phyloP scores from a whole-genome alignment of 1,140 invertebrate species.

The Drosophila ohnishii region DNA sequence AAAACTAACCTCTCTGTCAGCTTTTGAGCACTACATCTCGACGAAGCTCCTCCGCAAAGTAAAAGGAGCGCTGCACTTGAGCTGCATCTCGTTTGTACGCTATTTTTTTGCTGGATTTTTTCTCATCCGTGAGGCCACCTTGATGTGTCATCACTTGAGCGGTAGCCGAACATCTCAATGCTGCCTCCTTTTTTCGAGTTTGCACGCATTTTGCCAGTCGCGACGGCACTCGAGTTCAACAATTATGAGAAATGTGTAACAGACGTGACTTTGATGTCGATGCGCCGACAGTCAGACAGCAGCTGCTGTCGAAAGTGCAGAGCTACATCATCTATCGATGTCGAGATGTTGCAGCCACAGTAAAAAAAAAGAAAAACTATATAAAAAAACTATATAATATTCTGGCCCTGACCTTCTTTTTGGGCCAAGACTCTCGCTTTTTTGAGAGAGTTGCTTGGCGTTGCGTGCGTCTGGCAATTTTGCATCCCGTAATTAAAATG shows the following conservation, averaged over 20 bases:
- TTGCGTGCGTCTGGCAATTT: conserved; percentile 57
- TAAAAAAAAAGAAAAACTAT: conserved; percentile 21
- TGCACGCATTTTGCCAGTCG: conserved; percentile 43
- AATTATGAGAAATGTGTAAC: conserved; percentile 63
- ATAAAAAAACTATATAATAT: conserved; percentile 22
- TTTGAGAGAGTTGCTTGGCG: conserved; percentile 35
- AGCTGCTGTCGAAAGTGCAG: conserved; percentile 54
- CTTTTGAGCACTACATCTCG: conserved; percentile 30
- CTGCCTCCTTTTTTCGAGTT: conserved; percentile 16
- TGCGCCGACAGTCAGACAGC: conserved; percentile 55
- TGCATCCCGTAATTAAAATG: conserved; percentile 72
- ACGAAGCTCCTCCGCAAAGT: conserved; percentile 31
- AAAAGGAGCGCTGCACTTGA: conserved; percentile 42
- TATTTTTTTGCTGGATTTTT: conserved; percentile 14
- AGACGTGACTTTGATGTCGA: conserved; percentile 69
- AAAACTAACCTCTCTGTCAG: conserved; percentile 20
- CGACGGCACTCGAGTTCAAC: conserved; percentile 38
- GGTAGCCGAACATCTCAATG: conserved; percentile 54
- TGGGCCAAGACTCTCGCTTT: conserved; percentile 38
- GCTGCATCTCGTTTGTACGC: conserved; percentile 1
- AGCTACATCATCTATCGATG: conserved; percentile 38
- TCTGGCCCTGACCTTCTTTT: conserved; percentile 67
- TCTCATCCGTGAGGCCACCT: conserved; percentile 45
- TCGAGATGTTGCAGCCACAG: conserved; percentile 54
- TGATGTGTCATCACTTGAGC: conserved; percentile 69